These are phyloP conservation scores for Agelastica alni DNA, from an alignment of 2,888 invertebrate genomes.

Conservation along the genomic window DNA sequence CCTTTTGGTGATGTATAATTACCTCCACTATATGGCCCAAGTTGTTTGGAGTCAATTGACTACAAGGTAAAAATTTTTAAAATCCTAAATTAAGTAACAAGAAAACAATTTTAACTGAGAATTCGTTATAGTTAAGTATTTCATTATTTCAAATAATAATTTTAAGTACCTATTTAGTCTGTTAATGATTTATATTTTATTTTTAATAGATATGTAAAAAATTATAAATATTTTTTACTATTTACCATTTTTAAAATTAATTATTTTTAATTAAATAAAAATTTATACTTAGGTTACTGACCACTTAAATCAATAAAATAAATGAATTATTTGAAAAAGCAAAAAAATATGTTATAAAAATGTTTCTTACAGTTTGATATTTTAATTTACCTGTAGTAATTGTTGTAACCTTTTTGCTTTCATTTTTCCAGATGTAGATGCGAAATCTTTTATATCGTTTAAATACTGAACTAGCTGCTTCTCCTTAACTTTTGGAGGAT, in stretches of 20 bases:
- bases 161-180: too few relatives aligned
- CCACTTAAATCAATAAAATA: too few relatives aligned
- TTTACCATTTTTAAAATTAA: too few relatives aligned
- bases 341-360: too few relatives aligned
- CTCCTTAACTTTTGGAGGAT: slow-evolving; percentile 66
- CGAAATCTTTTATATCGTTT: slow-evolving; percentile 65
- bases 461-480: slow-evolving; percentile 69
- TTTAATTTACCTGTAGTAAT: slow-evolving; percentile 63
- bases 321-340: too few relatives aligned
- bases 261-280: slow-evolving; percentile 2
- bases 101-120: too few relatives aligned
- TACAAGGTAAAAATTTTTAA: slow-evolving; percentile 46
- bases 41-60: slow-evolving; percentile 68
- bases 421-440: slow-evolving; percentile 71
- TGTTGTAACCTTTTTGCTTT: slow-evolving; percentile 73
- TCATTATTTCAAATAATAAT: too few relatives aligned
- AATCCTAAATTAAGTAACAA: too few relatives aligned
- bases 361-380: not conserved
- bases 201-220: too few relatives aligned
- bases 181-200: too few relatives aligned
- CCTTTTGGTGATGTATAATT: slow-evolving; percentile 59
- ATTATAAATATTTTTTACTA: too few relatives aligned
- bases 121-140: too few relatives aligned
- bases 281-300: not conserved
- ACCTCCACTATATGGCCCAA: slow-evolving; percentile 70